Percentiles rank a stretch among this genome's conserved stretches.
Conservation (phyloP, 1,140 invertebrate species). For the Latrodectus geometricus region DNA sequence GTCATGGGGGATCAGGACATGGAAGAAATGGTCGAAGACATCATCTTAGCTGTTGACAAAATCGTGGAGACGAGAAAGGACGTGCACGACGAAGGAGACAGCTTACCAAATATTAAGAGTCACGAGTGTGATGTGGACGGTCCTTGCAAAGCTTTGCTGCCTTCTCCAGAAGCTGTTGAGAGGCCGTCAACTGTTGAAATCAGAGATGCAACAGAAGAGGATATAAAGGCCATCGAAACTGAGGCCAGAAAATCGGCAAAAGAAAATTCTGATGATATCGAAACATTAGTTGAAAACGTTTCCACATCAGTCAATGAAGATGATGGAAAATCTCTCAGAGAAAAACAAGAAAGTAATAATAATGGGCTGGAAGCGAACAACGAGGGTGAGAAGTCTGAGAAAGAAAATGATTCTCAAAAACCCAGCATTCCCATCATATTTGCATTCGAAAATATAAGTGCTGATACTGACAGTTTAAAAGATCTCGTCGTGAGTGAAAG, state of each 20-base stretch:
- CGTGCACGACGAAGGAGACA: neutral
- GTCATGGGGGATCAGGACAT: conserved; percentile 54
- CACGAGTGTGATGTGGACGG: neutral
- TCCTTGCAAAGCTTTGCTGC: conserved; percentile 1
- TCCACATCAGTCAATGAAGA: neutral
- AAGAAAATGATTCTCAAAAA: neutral
- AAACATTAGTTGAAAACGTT: neutral
- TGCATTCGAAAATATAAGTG: conserved; percentile 40
- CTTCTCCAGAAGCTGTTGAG: neutral
- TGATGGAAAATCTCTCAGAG: neutral
- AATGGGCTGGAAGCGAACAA: neutral
- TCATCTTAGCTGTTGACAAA: conserved; percentile 43
- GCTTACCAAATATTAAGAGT: neutral
- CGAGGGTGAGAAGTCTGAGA: neutral
- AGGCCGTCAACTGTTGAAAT: conserved; percentile 49
- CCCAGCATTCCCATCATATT: conserved; percentile 8
- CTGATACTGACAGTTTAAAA: conserved; percentile 9
- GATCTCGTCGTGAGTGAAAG: conserved; percentile 36
- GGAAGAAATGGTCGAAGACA: conserved; percentile 52
- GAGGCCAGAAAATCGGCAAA: neutral
- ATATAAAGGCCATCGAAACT: conserved; percentile 32
- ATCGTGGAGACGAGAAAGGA: conserved; percentile 39
- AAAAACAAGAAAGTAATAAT: neutral
- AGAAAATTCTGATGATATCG: neutral
- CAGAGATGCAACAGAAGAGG: conserved; percentile 50